A percentile compares a stretch with the other conserved stretches of the same genome.
These are phyloP conservation scores for Scleropages formosus DNA, from an alignment of 2,797 vertebrate genomes.

Conservation along the genomic window DNA sequence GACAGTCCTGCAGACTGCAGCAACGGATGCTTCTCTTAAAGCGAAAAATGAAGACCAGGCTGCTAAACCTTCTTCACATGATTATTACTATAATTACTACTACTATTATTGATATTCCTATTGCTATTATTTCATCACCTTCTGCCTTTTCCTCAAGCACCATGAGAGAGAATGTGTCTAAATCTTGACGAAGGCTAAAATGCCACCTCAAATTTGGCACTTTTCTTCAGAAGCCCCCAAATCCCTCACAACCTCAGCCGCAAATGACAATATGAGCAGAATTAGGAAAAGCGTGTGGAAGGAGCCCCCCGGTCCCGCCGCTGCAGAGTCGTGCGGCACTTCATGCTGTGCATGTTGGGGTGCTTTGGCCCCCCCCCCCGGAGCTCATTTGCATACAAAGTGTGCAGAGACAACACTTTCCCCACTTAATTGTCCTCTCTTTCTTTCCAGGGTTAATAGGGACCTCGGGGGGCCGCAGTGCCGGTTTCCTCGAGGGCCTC, in stretches of 20 bases:
- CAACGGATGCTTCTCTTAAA: background rate
- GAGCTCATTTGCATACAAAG: slow-evolving; percentile 78
- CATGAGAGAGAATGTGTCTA: too few species aligned
- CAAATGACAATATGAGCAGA: slow-evolving; percentile 45
- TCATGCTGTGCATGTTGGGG: slow-evolving; percentile 67
- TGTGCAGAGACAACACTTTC: slow-evolving; percentile 75
- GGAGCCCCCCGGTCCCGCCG: slow-evolving; percentile 52
- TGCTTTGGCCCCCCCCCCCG: slow-evolving; percentile 61
- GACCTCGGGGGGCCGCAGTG: slow-evolving; percentile 49
- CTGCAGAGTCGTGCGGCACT: slow-evolving; percentile 58
- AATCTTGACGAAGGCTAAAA: background rate
- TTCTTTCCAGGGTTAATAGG: slow-evolving; percentile 69
- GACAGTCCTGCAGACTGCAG: background rate
- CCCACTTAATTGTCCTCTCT: slow-evolving; percentile 75
- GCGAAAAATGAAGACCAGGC: background rate
- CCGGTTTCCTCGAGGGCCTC: background rate
- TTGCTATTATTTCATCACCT: too few species aligned
- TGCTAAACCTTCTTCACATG: background rate
- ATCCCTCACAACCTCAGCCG: background rate
- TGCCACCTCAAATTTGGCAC: slow-evolving; percentile 36
- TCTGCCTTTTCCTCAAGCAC: too few species aligned
- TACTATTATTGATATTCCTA: too few species aligned
- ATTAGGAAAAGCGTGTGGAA: slow-evolving; percentile 34
- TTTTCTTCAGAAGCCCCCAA: background rate
- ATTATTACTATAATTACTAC: too few species aligned